Conservation (phyloP, 1,140 invertebrate genomes). For the Chironomus tepperi region DNA sequence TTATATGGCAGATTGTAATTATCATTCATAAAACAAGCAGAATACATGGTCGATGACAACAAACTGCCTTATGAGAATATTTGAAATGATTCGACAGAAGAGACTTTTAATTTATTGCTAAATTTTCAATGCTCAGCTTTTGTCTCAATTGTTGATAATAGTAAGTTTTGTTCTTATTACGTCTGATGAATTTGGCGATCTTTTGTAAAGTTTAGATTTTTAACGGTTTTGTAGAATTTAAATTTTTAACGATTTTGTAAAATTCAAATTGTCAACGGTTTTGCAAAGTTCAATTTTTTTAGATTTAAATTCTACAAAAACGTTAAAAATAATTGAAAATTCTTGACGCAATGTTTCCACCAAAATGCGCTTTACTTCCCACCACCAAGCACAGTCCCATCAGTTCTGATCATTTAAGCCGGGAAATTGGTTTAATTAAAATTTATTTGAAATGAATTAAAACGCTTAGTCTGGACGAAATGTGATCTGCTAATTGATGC, state of each 20-base stretch:
- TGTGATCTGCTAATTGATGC: slow-evolving; percentile 6
- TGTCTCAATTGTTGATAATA: no score
- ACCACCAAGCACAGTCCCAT: background rate
- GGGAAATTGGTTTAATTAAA: background rate
- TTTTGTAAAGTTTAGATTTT: no score
- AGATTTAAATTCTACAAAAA: background rate
- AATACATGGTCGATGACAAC: no score
- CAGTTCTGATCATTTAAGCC: background rate
- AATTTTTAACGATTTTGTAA: no score
- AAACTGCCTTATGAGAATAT: no score
- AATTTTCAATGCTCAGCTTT: no score
- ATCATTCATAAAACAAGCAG: no score
- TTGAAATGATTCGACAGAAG: no score
- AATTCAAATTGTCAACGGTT: background rate
- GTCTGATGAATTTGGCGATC: no score
- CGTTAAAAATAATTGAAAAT: background rate
- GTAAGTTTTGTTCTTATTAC: no score
- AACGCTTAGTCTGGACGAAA: slow-evolving; percentile 10
- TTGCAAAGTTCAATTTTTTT: background rate
- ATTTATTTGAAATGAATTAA: slow-evolving; percentile 20
- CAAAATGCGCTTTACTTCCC: background rate
- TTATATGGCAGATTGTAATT: background rate
- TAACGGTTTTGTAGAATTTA: no score
- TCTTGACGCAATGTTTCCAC: background rate
- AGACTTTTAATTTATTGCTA: no score